Percentiles rank a stretch among this genome's conserved stretches.
phyloP scores from a whole-genome alignment of 2,797 vertebrate species.

The Loris lydekkerianus region DNA sequence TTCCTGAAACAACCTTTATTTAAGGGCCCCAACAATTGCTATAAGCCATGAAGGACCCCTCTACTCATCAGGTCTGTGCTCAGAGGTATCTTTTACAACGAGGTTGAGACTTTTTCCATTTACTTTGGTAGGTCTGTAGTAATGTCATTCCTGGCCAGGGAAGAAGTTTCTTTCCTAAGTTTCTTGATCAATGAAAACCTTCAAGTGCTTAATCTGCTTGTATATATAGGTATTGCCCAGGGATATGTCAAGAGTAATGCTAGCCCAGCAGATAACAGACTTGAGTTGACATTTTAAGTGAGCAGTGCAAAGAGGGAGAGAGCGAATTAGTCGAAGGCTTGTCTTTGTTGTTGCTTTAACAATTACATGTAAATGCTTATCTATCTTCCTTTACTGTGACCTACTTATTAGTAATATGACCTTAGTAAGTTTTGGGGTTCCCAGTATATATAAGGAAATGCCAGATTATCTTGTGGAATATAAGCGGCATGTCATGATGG shows the following conservation, averaged over 20 bases:
- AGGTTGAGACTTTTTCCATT: constrained; percentile 69
- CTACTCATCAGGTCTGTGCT: constrained; percentile 92
- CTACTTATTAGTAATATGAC: not conserved
- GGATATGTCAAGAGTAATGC: not conserved
- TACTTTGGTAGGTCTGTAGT: not conserved
- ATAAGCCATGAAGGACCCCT: constrained; percentile 93
- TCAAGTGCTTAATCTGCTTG: not conserved
- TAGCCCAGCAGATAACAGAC: not conserved
- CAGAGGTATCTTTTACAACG: constrained; percentile 90
- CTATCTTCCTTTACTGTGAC: not conserved
- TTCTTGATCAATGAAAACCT: not conserved
- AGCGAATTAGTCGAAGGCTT: not conserved
- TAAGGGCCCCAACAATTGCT: constrained; percentile 93
- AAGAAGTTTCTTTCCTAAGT: not conserved
- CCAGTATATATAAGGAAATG: not conserved
- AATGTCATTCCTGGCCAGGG: not conserved
- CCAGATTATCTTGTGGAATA: not conserved
- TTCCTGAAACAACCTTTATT: constrained; percentile 92
- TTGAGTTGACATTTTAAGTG: not conserved
- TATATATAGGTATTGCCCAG: not conserved
- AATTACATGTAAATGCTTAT: not conserved
- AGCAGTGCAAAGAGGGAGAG: not conserved
- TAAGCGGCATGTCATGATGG: not conserved
- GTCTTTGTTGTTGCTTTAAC: not conserved
- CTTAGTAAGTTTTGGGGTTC: not conserved